Conservation (phyloP, 1,140 invertebrate genomes). For the Temnothorax nylanderi region DNA sequence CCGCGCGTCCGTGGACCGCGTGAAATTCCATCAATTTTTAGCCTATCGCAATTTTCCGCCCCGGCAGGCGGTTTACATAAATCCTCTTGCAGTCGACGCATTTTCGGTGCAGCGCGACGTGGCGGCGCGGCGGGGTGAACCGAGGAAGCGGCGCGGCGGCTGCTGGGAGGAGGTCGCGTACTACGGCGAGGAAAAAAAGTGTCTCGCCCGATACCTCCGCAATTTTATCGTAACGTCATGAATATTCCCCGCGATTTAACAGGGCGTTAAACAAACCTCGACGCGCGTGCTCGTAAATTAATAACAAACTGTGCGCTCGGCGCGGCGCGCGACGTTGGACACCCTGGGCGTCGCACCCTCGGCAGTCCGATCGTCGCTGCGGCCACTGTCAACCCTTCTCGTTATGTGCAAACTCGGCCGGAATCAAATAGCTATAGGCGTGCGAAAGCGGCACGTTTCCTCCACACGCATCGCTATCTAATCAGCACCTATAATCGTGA, state of each 20-base stretch:
- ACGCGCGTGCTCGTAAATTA: slow-evolving; percentile 68
- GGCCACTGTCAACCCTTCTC: slow-evolving; percentile 29
- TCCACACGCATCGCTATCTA: background rate
- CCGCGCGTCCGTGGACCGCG: background rate
- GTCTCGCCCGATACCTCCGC: slow-evolving; percentile 56
- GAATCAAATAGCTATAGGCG: slow-evolving; percentile 16
- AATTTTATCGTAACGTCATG: slow-evolving; percentile 66
- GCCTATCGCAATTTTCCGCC: slow-evolving; percentile 61
- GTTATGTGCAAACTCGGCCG: slow-evolving; percentile 18
- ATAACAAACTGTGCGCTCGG: slow-evolving; percentile 47
- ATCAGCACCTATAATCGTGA: background rate
- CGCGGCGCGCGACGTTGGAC: background rate
- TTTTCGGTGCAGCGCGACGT: slow-evolving; percentile 30
- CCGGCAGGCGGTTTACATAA: slow-evolving; percentile 67
- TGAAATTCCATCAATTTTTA: slow-evolving; percentile 69
- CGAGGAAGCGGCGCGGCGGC: slow-evolving; percentile 13
- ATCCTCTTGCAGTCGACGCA: slow-evolving; percentile 59
- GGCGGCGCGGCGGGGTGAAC: slow-evolving; percentile 4
- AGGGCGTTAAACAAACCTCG: slow-evolving; percentile 58
- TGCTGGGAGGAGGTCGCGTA: background rate
- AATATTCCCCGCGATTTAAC: slow-evolving; percentile 65
- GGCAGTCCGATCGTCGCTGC: background rate
- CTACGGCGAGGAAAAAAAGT: slow-evolving; percentile 24
- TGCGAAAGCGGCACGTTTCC: background rate
- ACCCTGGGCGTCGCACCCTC: slow-evolving; percentile 4